Evolutionary conservation across 2,113 vertebrate species (phyloP), one percentile per base, ranked within the genome.

Genomic region (Columbina picui): DNA sequence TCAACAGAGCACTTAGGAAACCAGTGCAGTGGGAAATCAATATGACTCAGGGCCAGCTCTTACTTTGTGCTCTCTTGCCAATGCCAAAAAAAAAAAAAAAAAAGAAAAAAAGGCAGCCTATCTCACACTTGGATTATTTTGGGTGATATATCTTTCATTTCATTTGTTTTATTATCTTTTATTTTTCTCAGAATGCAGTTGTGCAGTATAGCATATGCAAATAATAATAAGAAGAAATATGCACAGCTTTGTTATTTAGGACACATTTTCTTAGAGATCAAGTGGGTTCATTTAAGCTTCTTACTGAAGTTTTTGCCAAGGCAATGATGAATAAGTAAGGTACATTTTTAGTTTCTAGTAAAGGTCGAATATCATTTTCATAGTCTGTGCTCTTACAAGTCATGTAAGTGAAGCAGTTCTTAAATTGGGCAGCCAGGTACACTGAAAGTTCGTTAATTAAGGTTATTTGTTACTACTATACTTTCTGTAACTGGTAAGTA

Each of bases 1-100:
- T 98, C 98, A 98, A 94, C 98, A 98, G 98, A 98, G 98, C 98
- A 98, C 98, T 98, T 98, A 98, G 98, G 98, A 98, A 98, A 98
- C 97, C 98, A 98, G 97, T 98, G 98, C 98, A 97, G 98, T 98
- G 98, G 96, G 98, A 98, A 98, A 98, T 98, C 98, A 98, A 97
- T 98, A 98, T 98, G 98, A 98, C 98, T 98, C 98, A 97, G 97
- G 97, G 98, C 98, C 98, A 98, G 98, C 97, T 98, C 97, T 93
- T 91, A 96, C 96, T 97, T 76, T 94, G 97, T 94, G 97, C 96
- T 98, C 96, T 98, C 98, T 89, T 97, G 97, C 97, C 97, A 97
- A 97, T 93, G 97, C 96, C 81, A 92, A 91, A 93, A 95, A 88
- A 89, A 81, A 86, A 90, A 94, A 82, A 91, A 41, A 69, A 43